phyloP scores from a whole-genome alignment of 2,797 vertebrate species.

The Euthynnus affinis region DNA sequence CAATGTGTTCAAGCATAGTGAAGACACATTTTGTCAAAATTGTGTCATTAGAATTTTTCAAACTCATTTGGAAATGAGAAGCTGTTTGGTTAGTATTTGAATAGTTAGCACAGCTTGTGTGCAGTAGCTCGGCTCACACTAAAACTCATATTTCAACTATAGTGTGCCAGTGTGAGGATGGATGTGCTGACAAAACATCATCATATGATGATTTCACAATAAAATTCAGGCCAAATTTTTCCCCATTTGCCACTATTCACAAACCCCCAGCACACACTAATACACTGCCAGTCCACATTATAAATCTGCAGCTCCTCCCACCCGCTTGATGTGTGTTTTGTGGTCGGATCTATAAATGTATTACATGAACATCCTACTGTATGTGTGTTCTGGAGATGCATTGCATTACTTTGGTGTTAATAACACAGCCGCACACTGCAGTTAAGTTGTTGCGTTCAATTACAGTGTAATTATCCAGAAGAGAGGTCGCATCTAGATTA shows the following conservation, averaged over 20 bases:
- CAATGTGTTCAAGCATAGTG: too few species aligned
- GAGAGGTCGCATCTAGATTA: constrained; percentile 10
- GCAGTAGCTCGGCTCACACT: too few species aligned
- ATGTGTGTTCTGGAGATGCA: neutral
- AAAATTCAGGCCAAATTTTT: neutral
- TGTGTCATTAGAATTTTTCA: too few species aligned
- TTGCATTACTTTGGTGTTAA: neutral
- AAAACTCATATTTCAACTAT: too few species aligned
- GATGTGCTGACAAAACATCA: too few species aligned
- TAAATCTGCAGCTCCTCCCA: neutral
- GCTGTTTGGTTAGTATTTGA: too few species aligned
- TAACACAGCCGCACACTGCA: neutral
- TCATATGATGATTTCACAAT: too few species aligned
- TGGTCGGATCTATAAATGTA: neutral
- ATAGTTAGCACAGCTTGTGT: too few species aligned
- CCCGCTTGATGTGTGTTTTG: neutral
- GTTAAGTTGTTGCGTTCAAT: neutral
- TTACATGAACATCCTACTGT: neutral
- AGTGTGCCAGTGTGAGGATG: too few species aligned
- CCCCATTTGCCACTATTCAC: neutral
- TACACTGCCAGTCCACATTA: neutral
- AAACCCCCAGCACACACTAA: too few species aligned
- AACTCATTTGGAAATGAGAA: too few species aligned
- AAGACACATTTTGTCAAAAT: too few species aligned
- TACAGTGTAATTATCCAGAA: neutral